Evolutionary conservation across 2,113 vertebrate species (phyloP), one percentile per base, ranked within the genome.

Genomic region (Seriola rivoliana): DNA sequence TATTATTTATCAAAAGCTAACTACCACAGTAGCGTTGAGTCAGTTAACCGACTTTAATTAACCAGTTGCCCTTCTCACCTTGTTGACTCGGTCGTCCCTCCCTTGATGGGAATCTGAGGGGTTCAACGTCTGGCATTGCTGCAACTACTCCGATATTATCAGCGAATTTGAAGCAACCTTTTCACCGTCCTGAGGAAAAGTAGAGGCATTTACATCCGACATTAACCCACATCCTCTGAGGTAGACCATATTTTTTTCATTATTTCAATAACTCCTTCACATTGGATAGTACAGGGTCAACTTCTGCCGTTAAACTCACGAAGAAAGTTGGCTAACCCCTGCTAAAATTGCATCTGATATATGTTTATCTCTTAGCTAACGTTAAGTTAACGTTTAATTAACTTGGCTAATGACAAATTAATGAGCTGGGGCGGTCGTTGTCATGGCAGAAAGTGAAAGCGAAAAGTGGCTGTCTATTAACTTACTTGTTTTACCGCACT

Each of bases 71-170:
- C 3, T 14, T 36, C 87, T 91, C 77, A 95, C 93, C 93, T 92
- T 69, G 88, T 63, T 89, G 84, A 70, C 34, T 50, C 0, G 78
- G 48, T 57, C 59, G 66, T 52, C 71, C 90, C 75, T 94, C 93
- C 50, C 79, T 90, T 21, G 92, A 93, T 21, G 92, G 87, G 75
- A 83, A 88, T 77, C 87, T 91, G 74, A 89, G 88, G 12, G 93
- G 88, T 75, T 95, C 87, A 19, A 91, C 65, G 52, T 94, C 91
- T 5, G 92, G 91, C 94, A 95, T 95, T 4, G 44, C 71, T 77
- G 25, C 5, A 78, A 54, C 25, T 48, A 60, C 21, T 21, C 40
- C 40, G 63, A 10, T 4, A n/a, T 32, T 34, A 54, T 25, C 60
- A 16, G 13, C 2, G 8, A 23, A 8, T 54, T n/a, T 55, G 1